A percentile compares a stretch with the other conserved stretches of the same genome.
These are phyloP conservation scores for Hepsetus odoe DNA, from an alignment of 2,113 vertebrate species.

Conservation along the genomic window DNA sequence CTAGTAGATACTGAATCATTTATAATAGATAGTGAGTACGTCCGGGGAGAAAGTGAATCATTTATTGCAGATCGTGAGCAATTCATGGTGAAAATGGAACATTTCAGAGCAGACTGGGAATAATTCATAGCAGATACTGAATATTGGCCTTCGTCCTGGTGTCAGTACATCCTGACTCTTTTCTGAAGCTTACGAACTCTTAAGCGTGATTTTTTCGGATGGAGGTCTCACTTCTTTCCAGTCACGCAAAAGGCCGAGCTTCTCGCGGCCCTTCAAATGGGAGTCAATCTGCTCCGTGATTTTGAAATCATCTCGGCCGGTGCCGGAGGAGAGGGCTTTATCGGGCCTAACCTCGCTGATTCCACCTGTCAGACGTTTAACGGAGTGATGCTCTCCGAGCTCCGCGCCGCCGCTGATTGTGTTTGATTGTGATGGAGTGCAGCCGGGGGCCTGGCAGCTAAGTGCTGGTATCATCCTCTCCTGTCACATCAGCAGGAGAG, in stretches of 20 bases:
- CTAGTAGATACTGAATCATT: no score
- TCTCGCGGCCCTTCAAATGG: constrained; percentile 24
- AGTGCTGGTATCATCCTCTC: constrained; percentile 67
- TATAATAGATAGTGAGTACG: no score
- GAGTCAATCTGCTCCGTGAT: constrained; percentile 44
- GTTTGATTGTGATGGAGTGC: constrained; percentile 73
- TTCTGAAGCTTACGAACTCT: background rate
- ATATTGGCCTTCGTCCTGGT: no score
- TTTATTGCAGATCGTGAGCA: no score
- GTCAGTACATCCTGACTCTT: no score
- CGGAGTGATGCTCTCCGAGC: constrained; percentile 50
- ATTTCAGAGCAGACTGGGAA: no score
- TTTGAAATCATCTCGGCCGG: constrained; percentile 36
- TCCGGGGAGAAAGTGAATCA: no score
- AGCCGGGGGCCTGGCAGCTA: constrained; percentile 49
- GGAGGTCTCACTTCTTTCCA: constrained; percentile 6
- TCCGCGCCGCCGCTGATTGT: constrained; percentile 63
- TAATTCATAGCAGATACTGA: no score
- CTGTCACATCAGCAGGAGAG: constrained; percentile 51
- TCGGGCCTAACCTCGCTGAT: constrained; percentile 27
- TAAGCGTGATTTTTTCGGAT: background rate
- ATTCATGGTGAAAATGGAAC: no score
- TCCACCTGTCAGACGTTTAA: constrained; percentile 49
- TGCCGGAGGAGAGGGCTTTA: constrained; percentile 30
- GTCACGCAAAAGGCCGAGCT: constrained; percentile 17